phyloP scores from a whole-genome alignment of 2,888 invertebrate species.

The Ornithoptera alexandrae region DNA sequence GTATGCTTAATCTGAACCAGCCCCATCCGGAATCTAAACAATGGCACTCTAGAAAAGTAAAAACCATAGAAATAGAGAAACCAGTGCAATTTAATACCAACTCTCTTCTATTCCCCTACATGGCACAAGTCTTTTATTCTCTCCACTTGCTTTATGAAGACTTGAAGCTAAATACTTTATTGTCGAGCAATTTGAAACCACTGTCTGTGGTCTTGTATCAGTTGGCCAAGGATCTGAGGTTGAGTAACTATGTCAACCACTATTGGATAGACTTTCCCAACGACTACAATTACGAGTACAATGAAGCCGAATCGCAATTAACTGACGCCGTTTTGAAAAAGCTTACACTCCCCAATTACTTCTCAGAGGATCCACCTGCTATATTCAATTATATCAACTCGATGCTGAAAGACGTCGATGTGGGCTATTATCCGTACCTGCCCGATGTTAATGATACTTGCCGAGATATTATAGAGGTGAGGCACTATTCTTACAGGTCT shows the following conservation, averaged over 20 bases:
- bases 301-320: conserved; percentile 73
- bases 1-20: conserved; percentile 61
- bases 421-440: conserved; percentile 85
- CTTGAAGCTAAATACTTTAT: conserved; percentile 87
- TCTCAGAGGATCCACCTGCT: conserved; percentile 83
- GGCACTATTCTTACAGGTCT: too few relatives aligned
- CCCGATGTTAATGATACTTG: conserved; percentile 86
- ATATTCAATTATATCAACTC: conserved; percentile 86
- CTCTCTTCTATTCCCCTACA: conserved; percentile 85
- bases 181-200: conserved; percentile 83
- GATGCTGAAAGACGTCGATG: conserved; percentile 78
- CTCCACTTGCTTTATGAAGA: conserved; percentile 96
- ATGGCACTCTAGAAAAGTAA: conserved; percentile 29
- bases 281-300: conserved; percentile 69
- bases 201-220: conserved; percentile 87
- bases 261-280: conserved; percentile 93
- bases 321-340: conserved; percentile 78
- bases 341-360: conserved; percentile 81
- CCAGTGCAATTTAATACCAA: conserved; percentile 79
- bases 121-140: conserved; percentile 87
- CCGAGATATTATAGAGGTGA: conserved; percentile 86
- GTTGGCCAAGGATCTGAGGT: conserved; percentile 86
- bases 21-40: conserved; percentile 36
- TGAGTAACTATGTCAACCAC: conserved; percentile 85
- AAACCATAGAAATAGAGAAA: conserved; percentile 47